phyloP scores from a whole-genome alignment of 2,888 invertebrate genomes.

The Venusia cambrica region DNA sequence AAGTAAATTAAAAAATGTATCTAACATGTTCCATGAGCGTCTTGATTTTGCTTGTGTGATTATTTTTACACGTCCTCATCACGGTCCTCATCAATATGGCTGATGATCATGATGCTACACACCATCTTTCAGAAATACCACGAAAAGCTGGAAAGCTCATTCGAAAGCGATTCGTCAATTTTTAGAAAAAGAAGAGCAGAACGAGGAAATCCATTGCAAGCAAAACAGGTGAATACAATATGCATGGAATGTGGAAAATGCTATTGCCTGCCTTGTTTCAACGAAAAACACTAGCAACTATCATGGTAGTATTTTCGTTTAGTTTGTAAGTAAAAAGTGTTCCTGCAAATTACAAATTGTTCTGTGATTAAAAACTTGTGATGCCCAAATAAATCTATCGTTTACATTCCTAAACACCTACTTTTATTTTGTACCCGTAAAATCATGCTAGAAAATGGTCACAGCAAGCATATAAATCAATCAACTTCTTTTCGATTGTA shows the following conservation, averaged over 20 bases:
- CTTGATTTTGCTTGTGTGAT: too few relatives aligned
- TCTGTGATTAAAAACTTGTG: constrained; percentile 3
- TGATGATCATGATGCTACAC: constrained; percentile 3
- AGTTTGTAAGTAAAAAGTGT: constrained; percentile 6
- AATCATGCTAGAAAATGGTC: constrained; percentile 1
- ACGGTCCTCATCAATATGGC: too few relatives aligned
- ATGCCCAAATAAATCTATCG: constrained; percentile 4
- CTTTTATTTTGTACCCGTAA: constrained; percentile 1
- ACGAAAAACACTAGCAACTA: constrained; percentile 13
- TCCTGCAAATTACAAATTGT: constrained; percentile 4
- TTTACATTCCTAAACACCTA: constrained; percentile 3
- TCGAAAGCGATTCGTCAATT: constrained; percentile 19
- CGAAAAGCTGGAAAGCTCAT: constrained; percentile 16
- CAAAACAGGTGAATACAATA: constrained; percentile 21
- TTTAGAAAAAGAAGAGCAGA: constrained; percentile 19
- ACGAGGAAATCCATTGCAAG: constrained; percentile 14
- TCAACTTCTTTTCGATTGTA: constrained; percentile 2
- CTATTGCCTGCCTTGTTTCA: constrained; percentile 20
- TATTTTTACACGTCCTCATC: too few relatives aligned
- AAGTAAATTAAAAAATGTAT: too few relatives aligned
- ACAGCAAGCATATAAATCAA: constrained; percentile 5
- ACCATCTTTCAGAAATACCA: constrained; percentile 4
- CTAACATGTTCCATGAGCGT: too few relatives aligned
- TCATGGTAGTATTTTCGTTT: constrained; percentile 1
- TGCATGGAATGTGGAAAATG: constrained; percentile 16